phyloP scores from a whole-genome alignment of 2,797 vertebrate species.

The Hydrolagus colliei region DNA sequence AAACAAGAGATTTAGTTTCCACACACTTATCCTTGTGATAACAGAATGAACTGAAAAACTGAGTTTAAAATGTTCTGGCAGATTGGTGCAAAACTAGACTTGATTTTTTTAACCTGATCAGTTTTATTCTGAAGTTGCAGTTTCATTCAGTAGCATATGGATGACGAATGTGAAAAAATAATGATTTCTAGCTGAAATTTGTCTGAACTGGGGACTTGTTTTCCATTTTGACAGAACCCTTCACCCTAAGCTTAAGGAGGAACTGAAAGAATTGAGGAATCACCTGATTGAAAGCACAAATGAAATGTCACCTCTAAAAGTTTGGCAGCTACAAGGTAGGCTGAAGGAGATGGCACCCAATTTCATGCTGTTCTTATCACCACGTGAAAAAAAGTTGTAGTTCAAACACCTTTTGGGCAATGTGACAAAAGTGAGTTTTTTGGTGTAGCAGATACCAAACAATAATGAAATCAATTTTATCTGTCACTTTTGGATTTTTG shows the following conservation, averaged over 20 bases:
- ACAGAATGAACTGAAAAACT: no score
- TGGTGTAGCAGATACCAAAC: not conserved
- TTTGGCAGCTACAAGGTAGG: slow-evolving; percentile 95
- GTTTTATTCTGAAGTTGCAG: no score
- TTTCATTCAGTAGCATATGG: no score
- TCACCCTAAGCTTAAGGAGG: slow-evolving; percentile 78
- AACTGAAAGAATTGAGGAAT: slow-evolving; percentile 86
- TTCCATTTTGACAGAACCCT: slow-evolving; percentile 52
- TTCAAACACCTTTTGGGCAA: not conserved
- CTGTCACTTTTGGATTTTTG: no score
- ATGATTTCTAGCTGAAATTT: not conserved
- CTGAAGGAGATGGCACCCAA: slow-evolving; percentile 34
- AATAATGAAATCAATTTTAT: not conserved
- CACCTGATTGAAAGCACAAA: slow-evolving; percentile 96
- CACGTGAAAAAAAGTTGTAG: not conserved
- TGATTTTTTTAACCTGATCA: no score
- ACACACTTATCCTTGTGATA: no score
- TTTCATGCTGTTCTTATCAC: not conserved
- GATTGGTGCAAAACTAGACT: no score
- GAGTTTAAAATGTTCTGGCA: no score
- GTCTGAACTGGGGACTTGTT: not conserved
- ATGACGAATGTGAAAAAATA: no score
- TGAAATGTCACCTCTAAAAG: slow-evolving; percentile 96
- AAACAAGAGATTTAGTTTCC: not conserved
- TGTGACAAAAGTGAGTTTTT: not conserved